These are phyloP conservation scores for Saguinus midas DNA, from an alignment of 2,113 vertebrate genomes.

Conservation along the genomic window DNA sequence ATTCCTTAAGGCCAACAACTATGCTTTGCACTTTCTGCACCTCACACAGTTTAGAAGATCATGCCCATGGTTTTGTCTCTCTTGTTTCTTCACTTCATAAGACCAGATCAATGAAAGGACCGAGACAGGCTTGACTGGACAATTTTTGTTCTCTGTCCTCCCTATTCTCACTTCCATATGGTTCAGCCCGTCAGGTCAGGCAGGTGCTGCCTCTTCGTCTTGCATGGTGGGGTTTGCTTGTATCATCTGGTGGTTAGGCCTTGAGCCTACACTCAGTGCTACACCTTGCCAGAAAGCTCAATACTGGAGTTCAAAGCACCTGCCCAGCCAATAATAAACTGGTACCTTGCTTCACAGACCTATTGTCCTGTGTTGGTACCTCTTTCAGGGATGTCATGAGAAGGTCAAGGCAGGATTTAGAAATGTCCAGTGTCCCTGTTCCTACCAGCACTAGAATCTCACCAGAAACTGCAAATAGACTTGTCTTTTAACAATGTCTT, in stretches of 20 bases:
- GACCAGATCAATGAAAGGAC: no score
- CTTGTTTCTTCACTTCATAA: background rate
- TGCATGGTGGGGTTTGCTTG: background rate
- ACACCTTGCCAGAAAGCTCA: background rate
- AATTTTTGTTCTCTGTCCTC: background rate
- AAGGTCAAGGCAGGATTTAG: background rate
- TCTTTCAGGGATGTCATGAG: background rate
- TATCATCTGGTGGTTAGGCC: background rate
- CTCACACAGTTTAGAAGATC: background rate
- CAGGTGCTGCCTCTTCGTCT: background rate
- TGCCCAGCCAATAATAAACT: no score
- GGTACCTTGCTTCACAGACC: background rate
- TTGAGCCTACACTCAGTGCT: background rate
- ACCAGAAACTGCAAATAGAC: background rate
- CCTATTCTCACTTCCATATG: background rate
- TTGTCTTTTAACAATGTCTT: background rate
- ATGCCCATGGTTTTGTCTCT: background rate
- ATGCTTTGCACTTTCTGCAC: background rate
- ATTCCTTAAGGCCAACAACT: background rate
- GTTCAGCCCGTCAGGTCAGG: background rate
- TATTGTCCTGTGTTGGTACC: background rate
- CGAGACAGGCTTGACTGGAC: fast-evolving
- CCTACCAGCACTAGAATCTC: background rate
- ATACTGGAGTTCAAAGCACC: background rate
- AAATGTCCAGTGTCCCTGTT: background rate